A percentile compares a stretch with the other conserved stretches of the same genome.
phyloP scores from a whole-genome alignment of 2,113 vertebrate genomes.

The Pygoscelis adeliae region DNA sequence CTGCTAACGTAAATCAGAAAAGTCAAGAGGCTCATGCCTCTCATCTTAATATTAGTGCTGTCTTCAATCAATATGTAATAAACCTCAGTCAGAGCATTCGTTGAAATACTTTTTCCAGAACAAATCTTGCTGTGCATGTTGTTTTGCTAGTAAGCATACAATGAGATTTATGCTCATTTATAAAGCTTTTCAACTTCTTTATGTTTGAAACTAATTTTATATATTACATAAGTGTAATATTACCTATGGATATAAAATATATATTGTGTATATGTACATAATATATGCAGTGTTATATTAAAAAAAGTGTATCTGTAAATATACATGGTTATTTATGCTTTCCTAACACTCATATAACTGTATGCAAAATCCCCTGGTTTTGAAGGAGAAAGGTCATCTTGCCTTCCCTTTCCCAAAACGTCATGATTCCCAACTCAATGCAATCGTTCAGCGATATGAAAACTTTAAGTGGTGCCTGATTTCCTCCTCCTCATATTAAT shows the following conservation, averaged over 20 bases:
- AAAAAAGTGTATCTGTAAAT: not conserved
- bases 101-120: not conserved
- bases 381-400: not conserved
- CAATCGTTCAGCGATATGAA: not conserved
- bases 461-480: not conserved
- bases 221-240: not conserved
- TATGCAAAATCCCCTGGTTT: not conserved
- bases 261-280: not conserved
- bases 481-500: constrained; percentile 4
- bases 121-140: not conserved
- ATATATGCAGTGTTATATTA: not conserved
- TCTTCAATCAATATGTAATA: not conserved
- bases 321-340: not conserved
- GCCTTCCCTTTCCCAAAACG: not conserved
- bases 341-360: not conserved
- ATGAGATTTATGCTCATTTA: not conserved
- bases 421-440: not conserved
- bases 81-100: not conserved
- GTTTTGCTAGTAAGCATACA: not conserved
- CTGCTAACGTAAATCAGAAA: not conserved
- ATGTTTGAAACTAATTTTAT: not conserved
- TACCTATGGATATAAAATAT: not conserved
- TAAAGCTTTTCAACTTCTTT: not conserved
- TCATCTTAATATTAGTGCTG: not conserved
- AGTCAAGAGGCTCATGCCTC: not conserved